Percentiles rank a stretch among this genome's conserved stretches.
phyloP scores from a whole-genome alignment of 2,888 invertebrate species.

The Parnassius orleans region DNA sequence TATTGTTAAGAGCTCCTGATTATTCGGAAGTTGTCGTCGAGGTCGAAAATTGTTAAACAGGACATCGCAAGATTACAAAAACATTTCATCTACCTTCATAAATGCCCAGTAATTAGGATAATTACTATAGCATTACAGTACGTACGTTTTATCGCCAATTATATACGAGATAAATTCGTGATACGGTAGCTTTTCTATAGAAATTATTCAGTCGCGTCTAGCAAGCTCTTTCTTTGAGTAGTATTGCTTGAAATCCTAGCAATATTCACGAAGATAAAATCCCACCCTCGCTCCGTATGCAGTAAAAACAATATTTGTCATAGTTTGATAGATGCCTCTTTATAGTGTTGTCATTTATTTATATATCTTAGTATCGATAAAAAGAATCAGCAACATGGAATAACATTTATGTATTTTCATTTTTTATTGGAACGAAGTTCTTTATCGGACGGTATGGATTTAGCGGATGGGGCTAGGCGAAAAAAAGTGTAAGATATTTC shows the following conservation, averaged over 20 bases:
- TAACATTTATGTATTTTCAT: too few species aligned
- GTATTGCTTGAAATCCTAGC: constrained; percentile 5
- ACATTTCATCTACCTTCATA: too few species aligned
- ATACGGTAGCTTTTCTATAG: not conserved
- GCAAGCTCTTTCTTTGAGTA: not conserved
- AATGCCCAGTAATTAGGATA: too few species aligned
- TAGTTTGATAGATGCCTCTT: constrained; percentile 65
- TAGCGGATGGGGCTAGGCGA: too few species aligned
- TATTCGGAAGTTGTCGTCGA: too few species aligned
- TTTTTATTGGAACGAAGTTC: too few species aligned
- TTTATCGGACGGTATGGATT: too few species aligned
- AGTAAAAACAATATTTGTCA: constrained; percentile 71
- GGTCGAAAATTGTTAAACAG: too few species aligned
- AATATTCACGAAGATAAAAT: constrained; percentile 18
- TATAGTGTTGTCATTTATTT: constrained; percentile 43
- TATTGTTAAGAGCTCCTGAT: too few species aligned
- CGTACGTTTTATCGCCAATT: not conserved
- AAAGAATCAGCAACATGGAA: not conserved
- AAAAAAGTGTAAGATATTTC: too few species aligned
- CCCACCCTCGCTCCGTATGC: constrained; percentile 30
- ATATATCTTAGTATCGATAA: constrained; percentile 31
- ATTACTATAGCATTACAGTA: too few species aligned
- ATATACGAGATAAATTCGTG: not conserved
- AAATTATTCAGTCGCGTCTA: constrained; percentile 1
- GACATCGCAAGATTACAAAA: too few species aligned